Conservation (phyloP, 2,113 vertebrate species). For the Speoplatyrhinus poulsoni region DNA sequence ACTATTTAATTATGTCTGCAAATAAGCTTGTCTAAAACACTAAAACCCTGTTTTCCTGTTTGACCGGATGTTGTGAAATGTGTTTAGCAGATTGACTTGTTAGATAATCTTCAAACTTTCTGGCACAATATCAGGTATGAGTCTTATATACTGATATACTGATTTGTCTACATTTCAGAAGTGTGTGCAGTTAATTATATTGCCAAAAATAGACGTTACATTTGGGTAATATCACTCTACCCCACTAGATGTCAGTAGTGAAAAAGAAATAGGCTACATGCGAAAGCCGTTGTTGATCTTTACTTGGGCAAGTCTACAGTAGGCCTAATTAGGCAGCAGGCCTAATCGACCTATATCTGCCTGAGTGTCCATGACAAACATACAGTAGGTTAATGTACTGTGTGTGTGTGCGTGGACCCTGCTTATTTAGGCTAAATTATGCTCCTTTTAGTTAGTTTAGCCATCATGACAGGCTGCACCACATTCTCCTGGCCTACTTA, state of each 20-base stretch:
- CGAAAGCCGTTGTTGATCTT: slow-evolving; percentile 43
- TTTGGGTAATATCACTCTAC: slow-evolving; percentile 1
- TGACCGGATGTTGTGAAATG: too few relatives aligned
- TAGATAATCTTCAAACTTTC: too few relatives aligned
- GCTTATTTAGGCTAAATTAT: neutral
- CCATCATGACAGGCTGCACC: slow-evolving; percentile 24
- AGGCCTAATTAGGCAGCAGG: neutral
- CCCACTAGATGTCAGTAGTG: slow-evolving; percentile 66
- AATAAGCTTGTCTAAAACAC: neutral
- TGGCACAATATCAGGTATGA: neutral
- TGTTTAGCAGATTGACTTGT: too few relatives aligned
- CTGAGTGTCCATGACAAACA: neutral
- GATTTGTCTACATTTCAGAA: neutral
- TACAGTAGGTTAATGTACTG: neutral
- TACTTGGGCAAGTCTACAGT: slow-evolving; percentile 12
- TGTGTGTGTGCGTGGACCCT: neutral
- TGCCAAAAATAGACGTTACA: neutral
- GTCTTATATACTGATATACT: too few relatives aligned
- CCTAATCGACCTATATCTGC: neutral
- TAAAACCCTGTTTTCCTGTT: too few relatives aligned
- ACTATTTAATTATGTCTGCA: neutral
- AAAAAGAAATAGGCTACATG: slow-evolving; percentile 44
- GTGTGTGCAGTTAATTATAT: neutral
- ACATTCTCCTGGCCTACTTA: slow-evolving; percentile 12
- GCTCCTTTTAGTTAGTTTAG: slow-evolving; percentile 4